Percentiles rank a stretch among this genome's conserved stretches.
Conservation (phyloP, 2,113 vertebrate genomes). For the Notarius lentiginosus region DNA sequence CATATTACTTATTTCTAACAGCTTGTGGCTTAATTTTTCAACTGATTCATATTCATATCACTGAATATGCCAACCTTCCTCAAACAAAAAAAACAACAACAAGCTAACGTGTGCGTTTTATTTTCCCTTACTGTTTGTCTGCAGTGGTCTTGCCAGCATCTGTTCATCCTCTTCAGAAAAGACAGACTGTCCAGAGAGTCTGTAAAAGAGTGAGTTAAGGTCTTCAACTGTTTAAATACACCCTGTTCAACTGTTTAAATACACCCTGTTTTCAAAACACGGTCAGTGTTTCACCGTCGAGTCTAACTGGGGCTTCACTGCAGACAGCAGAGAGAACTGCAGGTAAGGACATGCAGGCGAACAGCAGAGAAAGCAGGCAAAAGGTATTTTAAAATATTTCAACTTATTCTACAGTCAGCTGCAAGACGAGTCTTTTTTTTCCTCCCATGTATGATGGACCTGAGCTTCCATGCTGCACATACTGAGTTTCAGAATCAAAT, state of each 20-base stretch:
- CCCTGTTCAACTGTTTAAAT: not conserved
- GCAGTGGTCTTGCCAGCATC: conserved; percentile 98
- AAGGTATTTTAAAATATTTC: not conserved
- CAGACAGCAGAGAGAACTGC: not conserved
- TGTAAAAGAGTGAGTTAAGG: conserved; percentile 64
- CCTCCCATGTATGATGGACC: not conserved
- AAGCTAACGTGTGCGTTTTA: not conserved
- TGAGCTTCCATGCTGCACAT: not conserved
- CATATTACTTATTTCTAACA: not conserved
- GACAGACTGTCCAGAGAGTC: conserved; percentile 96
- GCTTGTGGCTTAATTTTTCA: not conserved
- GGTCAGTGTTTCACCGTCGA: not conserved
- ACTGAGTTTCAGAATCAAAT: too few relatives aligned
- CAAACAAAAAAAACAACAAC: not conserved
- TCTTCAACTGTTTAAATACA: not conserved
- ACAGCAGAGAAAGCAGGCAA: not conserved
- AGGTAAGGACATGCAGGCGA: not conserved
- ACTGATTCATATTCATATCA: not conserved
- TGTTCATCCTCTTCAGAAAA: conserved; percentile 97
- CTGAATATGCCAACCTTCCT: not conserved
- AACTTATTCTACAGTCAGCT: not conserved
- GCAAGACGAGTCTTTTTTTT: not conserved
- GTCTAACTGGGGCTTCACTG: not conserved
- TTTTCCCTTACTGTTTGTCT: conserved; percentile 90
- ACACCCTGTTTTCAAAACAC: not conserved